phyloP scores from a whole-genome alignment of 2,113 vertebrate species.

The Mesembrinibis cayennensis region DNA sequence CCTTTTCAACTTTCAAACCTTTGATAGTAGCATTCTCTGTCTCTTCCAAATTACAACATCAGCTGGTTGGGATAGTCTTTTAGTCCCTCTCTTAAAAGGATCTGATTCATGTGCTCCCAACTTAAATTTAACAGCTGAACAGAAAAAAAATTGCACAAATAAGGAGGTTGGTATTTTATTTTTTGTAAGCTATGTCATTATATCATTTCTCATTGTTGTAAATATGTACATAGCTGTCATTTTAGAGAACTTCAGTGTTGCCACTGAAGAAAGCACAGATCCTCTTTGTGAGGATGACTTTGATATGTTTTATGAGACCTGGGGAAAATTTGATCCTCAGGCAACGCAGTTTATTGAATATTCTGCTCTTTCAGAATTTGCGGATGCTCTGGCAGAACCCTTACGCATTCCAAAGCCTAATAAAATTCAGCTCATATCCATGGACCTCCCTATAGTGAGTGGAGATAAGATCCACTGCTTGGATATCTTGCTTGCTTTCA shows the following conservation, averaged over 20 bases:
- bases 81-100: constrained; percentile 81
- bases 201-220: constrained; percentile 95
- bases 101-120: constrained; percentile 51
- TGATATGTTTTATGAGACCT: constrained; percentile 97
- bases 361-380: constrained; percentile 86
- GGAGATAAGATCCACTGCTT: constrained; percentile 94
- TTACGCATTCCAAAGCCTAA: constrained; percentile 93
- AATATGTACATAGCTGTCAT: constrained; percentile 99
- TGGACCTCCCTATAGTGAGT: constrained; percentile 97
- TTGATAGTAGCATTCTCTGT: constrained; percentile 92
- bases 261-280: constrained; percentile 94
- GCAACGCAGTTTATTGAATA: constrained; percentile 95
- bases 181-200: constrained; percentile 95
- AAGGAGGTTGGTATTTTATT: constrained; percentile 81
- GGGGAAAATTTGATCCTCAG: constrained; percentile 92
- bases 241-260: constrained; percentile 94
- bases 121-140: background rate
- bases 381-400: constrained; percentile 86
- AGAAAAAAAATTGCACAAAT: constrained; percentile 72
- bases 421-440: constrained; percentile 85
- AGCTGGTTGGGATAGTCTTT: constrained; percentile 91
- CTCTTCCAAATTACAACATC: constrained; percentile 98
- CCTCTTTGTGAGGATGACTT: constrained; percentile 95
- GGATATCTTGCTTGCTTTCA: constrained; percentile 96
- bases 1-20: constrained; percentile 95